Evolutionary conservation across 2,797 vertebrate species (phyloP), one percentile per base, ranked within the genome.

Genomic region (Oreochromis mossambicus): DNA sequence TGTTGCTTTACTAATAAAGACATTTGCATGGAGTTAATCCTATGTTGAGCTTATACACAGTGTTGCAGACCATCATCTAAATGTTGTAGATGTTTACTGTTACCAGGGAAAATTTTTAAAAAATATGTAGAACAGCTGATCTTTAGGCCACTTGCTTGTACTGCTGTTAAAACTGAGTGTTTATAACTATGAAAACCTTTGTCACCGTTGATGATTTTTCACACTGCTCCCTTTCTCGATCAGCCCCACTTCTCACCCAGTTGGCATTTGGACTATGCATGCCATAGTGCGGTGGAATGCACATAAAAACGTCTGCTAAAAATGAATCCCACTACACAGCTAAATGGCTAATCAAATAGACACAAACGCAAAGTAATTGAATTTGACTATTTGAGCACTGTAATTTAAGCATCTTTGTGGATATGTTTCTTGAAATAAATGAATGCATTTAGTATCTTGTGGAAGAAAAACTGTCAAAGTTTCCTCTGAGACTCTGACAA

Each of bases 401-500:
- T 38, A 56, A 58, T 24, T 86, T 77, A 76, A 70, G 38, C 76
- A 76, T 61, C 70, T 81, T 38, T n/a, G 34, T 14, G 46, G 24
- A 51, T 70, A 29, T 78, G 50, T 77, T 78, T 84, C 70, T 77
- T 76, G 32, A 88, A 84, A 87, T 85, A 48, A 86, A 84, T 79
- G n/a, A 79, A 83, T 10, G 54, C 58, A 85, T 51, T 48, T 52
- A 83, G 78, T 56, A 78, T 63, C 58, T 70, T 77, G 77, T 58
- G 82, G 83, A 88, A 66, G 63, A 19, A 4, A 77, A 80, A 21
- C 88, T 85, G 89, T 89, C 84, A 89, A 90, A 91, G 87, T 91
- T 92, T 91, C 87, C 88, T 90, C 86, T 8, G 80, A 94, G 91
- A 92, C 77, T 78, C 70, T 5, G 61, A 85, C 77, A 86, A 85